phyloP scores from a whole-genome alignment of 2,888 invertebrate genomes.

The Mesorhabditis belari region DNA sequence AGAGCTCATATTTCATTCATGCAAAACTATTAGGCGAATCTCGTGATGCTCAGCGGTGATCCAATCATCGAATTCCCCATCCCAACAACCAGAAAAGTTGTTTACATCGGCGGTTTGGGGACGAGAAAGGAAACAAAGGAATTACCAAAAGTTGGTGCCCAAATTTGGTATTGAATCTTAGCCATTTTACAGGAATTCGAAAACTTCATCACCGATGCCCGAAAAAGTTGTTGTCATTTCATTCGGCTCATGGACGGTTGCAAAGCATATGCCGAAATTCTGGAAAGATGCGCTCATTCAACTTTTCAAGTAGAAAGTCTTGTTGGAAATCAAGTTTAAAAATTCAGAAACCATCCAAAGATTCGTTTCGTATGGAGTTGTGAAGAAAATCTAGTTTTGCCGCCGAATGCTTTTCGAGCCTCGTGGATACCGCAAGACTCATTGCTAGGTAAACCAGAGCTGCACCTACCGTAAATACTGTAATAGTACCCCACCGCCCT shows the following conservation, averaged over 20 bases:
- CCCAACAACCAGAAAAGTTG: slow-evolving; percentile 3
- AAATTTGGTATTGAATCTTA: too few relatives aligned
- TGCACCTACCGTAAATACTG: too few relatives aligned
- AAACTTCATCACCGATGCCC: too few relatives aligned
- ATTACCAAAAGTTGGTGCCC: too few relatives aligned
- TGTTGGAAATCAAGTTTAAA: neutral
- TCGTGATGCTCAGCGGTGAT: slow-evolving; percentile 6
- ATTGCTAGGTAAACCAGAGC: too few relatives aligned
- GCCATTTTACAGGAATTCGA: too few relatives aligned
- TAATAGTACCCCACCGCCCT: too few relatives aligned
- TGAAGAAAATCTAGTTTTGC: neutral
- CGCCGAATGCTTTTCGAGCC: neutral
- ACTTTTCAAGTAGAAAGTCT: neutral
- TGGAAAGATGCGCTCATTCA: slow-evolving; percentile 3
- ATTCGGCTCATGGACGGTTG: slow-evolving; percentile 5
- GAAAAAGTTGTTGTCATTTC: slow-evolving; percentile 6
- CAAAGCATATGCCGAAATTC: slow-evolving; percentile 5
- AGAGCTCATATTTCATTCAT: too few relatives aligned
- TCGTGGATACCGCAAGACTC: neutral
- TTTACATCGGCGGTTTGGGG: slow-evolving; percentile 8
- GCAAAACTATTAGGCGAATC: slow-evolving; percentile 5
- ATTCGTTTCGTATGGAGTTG: neutral
- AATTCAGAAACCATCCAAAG: neutral
- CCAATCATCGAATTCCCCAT: slow-evolving; percentile 5
- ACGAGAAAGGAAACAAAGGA: neutral